These are phyloP conservation scores for Morus bassanus DNA, from an alignment of 2,797 vertebrate species.

Conservation along the genomic window DNA sequence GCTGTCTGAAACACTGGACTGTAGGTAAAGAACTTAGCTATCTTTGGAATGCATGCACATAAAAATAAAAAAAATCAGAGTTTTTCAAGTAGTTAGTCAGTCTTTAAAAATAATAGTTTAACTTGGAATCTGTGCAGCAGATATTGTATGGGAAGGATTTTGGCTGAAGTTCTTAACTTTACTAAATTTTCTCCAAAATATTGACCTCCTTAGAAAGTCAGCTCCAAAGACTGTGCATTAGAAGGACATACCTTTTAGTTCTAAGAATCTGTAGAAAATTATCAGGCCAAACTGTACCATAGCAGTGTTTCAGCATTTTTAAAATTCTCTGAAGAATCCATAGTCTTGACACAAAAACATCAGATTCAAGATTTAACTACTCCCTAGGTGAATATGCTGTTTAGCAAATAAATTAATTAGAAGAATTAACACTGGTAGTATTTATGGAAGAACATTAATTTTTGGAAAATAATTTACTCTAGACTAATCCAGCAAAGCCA, in stretches of 20 bases:
- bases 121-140: background rate
- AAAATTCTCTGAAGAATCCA: background rate
- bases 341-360: background rate
- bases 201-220: background rate
- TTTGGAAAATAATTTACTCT: background rate
- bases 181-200: background rate
- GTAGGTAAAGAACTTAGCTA: background rate
- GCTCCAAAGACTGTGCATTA: background rate
- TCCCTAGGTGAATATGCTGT: rapidly evolving
- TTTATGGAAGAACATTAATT: background rate
- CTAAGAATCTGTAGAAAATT: background rate
- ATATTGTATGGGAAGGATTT: background rate
- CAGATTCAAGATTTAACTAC: background rate
- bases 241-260: background rate
- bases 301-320: background rate
- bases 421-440: background rate
- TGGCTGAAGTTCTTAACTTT: background rate
- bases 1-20: background rate
- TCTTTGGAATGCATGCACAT: background rate
- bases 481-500: background rate
- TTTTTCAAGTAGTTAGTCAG: background rate
- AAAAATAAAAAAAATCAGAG: background rate
- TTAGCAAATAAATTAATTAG: background rate
- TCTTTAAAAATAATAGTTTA: background rate
- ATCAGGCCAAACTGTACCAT: background rate